Base-by-base conservation (phyloP, 1,140 invertebrate species). In the Drosophila persimilis region DNA sequence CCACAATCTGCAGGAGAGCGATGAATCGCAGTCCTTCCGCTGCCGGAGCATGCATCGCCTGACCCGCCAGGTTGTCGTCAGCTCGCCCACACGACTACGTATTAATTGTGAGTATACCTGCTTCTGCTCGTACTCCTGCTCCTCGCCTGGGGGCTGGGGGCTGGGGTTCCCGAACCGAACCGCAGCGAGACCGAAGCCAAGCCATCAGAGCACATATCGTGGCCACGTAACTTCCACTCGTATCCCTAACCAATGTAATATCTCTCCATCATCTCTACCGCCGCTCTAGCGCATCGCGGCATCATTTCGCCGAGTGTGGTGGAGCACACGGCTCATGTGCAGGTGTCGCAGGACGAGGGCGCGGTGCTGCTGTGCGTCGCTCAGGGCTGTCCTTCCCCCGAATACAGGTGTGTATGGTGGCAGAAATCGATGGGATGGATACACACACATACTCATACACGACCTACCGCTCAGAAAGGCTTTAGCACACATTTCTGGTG, bases 21-120 rank as follows among this genome's bases (percentile, higher is more conserved):
- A 96, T 91, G 95, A 95, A 81, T 95, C 94, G 83, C 94, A 94
- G 55, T 93, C 94, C 31, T 97, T 95, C 91, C 94, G 94, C 64
- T 97, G 96, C 85, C 94, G 95, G 73, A 96, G 95, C 55, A 95
- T 96, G 93, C 95, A 96, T 91, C 93, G 94, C 44, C 93, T 97
- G 22, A 96, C 95, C 63, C 93, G 95, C 72, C 93, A 95, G 92
- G 94, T 95, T 55, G 95, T 96, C 58, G 93, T 94, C 63, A 96
- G 95, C 90, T 93, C 93, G 24, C 93, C 95, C 45, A 95, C 95
- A 13, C 95, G 94, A 83, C 93, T 96, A 60, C 93, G 95, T 77
- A 95, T 96, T 90, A 93, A 94, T 85, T 94, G 94, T 95, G 92
- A 93, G 93, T 93, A 80, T 72, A 63, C 41, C 63, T 56, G 73